These are phyloP conservation scores for Teleiodes luculella DNA, from an alignment of 2,888 invertebrate genomes.

Conservation along the genomic window DNA sequence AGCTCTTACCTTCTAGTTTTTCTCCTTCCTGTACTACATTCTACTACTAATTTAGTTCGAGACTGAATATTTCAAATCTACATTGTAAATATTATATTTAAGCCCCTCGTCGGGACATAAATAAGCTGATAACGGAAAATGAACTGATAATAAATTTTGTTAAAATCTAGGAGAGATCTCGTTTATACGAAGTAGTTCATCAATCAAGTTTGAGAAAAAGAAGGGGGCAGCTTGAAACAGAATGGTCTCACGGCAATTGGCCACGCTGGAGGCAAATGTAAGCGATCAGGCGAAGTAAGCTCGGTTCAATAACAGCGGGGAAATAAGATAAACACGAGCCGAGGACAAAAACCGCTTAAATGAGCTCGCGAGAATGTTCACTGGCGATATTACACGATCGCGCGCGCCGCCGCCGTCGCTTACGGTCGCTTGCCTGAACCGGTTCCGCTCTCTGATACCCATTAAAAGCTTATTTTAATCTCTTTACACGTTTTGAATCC, in stretches of 20 bases:
- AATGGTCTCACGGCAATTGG: conserved; percentile 33
- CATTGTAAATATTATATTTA: no score
- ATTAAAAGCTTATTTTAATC: conserved; percentile 52
- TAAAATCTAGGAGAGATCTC: background rate
- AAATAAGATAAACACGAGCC: conserved; percentile 60
- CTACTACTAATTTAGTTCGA: no score
- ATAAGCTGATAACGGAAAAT: no score
- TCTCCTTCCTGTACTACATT: no score
- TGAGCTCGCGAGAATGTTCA: conserved; percentile 59
- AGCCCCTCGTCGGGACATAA: no score
- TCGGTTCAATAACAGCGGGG: conserved; percentile 48
- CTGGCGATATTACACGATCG: conserved; percentile 53
- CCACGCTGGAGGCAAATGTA: conserved; percentile 31
- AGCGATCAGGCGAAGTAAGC: conserved; percentile 36
- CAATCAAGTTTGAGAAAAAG: background rate
- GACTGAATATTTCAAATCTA: no score
- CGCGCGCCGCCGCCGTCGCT: conserved; percentile 29
- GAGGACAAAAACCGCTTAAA: conserved; percentile 60
- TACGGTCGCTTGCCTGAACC: conserved; percentile 34
- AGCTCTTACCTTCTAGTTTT: no score
- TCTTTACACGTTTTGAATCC: conserved; percentile 47
- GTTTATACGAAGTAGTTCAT: background rate
- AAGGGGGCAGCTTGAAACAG: background rate
- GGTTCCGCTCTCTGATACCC: conserved; percentile 47
- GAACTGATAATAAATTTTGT: background rate